These are phyloP conservation scores for Tribolium madens DNA, from an alignment of 1,140 invertebrate genomes.

Conservation along the genomic window DNA sequence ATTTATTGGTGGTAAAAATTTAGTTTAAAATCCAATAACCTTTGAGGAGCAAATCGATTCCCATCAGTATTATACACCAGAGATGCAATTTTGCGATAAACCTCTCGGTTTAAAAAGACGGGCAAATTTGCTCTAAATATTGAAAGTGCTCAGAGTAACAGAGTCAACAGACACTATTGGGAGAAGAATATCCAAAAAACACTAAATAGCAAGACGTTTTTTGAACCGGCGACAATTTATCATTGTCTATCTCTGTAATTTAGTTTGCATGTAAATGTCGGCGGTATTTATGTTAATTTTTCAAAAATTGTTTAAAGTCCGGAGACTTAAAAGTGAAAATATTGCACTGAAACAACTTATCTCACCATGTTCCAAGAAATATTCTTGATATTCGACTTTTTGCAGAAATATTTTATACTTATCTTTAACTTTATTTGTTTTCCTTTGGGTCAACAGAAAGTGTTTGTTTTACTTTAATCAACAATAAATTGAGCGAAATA, in stretches of 20 bases:
- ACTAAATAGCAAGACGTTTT: background rate
- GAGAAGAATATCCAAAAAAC: too few species aligned
- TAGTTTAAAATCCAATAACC: background rate
- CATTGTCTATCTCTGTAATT: background rate
- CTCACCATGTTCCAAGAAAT: too few species aligned
- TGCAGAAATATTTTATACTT: background rate
- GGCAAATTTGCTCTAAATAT: background rate
- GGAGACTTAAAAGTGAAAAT: too few species aligned
- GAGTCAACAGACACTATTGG: too few species aligned
- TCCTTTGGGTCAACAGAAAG: background rate
- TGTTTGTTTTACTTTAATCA: background rate
- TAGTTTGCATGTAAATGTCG: background rate
- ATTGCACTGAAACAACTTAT: background rate
- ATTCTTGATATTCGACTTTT: background rate
- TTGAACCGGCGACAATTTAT: background rate
- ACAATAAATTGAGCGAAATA: background rate
- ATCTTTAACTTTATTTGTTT: background rate
- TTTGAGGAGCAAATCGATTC: background rate
- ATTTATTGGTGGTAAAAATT: conserved; percentile 19
- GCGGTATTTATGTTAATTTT: background rate
- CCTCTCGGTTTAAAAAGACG: background rate
- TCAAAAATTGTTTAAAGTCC: background rate
- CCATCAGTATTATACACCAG: background rate
- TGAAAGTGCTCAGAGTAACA: too few species aligned
- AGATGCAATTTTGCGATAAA: conserved; percentile 5